phyloP scores from a whole-genome alignment of 2,888 invertebrate species.

The Scaptomyza tumidula region DNA sequence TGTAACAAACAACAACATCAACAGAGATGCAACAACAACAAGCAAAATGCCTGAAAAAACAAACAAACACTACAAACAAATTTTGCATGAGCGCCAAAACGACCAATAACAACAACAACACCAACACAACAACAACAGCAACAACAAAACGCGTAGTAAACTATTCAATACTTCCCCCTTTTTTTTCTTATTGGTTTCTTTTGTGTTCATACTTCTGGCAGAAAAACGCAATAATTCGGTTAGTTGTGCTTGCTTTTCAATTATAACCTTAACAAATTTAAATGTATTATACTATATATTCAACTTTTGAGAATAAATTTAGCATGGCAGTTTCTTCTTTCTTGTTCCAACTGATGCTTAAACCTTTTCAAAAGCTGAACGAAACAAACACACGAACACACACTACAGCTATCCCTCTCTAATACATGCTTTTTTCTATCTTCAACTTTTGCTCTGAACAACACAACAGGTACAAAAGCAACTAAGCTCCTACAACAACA shows the following conservation, averaged over 20 bases:
- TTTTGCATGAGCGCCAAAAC: conserved; percentile 58
- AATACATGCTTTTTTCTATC: conserved; percentile 36
- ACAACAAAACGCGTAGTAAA: conserved; percentile 36
- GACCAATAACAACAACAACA: conserved; percentile 49
- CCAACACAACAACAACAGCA: conserved; percentile 44
- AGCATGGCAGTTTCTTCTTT: background rate
- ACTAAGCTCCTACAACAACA: conserved; percentile 34
- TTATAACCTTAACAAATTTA: conserved; percentile 4
- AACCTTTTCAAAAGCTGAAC: conserved; percentile 27
- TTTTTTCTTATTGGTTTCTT: conserved; percentile 11
- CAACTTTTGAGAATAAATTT: conserved; percentile 16
- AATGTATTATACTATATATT: conserved; percentile 9
- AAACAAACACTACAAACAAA: conserved; percentile 42
- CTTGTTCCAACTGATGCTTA: background rate
- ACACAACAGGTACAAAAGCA: conserved; percentile 56
- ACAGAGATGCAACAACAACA: conserved; percentile 22
- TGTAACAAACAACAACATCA: conserved; percentile 27
- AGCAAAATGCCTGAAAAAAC: background rate
- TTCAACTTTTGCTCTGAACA: conserved; percentile 9
- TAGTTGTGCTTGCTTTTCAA: conserved; percentile 46
- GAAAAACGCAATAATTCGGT: conserved; percentile 44
- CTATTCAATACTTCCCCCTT: conserved; percentile 17
- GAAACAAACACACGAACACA: background rate
- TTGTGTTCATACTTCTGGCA: conserved; percentile 43
- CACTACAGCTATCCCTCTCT: conserved; percentile 33